Base-by-base conservation (phyloP, 2,113 vertebrate species). In the Tachycineta bicolor region DNA sequence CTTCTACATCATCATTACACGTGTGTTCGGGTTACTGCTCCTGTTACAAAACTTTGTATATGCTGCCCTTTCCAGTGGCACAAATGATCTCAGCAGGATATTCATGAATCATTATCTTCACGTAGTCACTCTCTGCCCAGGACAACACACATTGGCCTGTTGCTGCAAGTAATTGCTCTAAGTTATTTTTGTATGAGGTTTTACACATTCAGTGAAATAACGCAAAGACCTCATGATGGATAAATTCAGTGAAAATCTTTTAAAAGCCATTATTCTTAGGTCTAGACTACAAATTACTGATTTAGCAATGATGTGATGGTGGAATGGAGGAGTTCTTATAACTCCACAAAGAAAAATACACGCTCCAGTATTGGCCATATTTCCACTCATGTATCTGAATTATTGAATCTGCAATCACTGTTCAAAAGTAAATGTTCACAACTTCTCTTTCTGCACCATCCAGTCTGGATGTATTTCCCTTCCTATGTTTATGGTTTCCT, bases 51-150 rank as follows among this genome's bases (percentile, higher is more conserved):
- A 62, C 31, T 67, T 44, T 34, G 65, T 73, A 71, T 59, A 62
- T n/a, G 9, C 25, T 75, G 60, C 44, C 37, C 77, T 91, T 68
- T 71, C 19, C 68, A 83, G 58, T 49, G 63, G 50, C 89, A 94
- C n/a, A 20, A 68, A 91, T 76, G 14, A 89, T 75, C 87, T 75
- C 81, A 91, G 83, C 87, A 87, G 81, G 69, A 85, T 89, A 58
- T 62, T 73, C 55, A 37, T 29, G 46, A 76, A 43, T 34, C 84
- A 83, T 94, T 89, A 84, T 91, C 90, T 94, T 91, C 70, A 84
- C 73, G 81, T 19, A 89, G 56, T 56, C 94, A 76, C n/a, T 64
- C 14, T 75, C 65, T 46, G 77, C 70, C 92, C 68, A 44, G 49
- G 41, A 87, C 83, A 81, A 75, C 64, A 73, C 53, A 78, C 77